Evolutionary conservation across 2,888 invertebrate genomes (phyloP).

Genomic region (Dyspetes luteomarginatus): DNA sequence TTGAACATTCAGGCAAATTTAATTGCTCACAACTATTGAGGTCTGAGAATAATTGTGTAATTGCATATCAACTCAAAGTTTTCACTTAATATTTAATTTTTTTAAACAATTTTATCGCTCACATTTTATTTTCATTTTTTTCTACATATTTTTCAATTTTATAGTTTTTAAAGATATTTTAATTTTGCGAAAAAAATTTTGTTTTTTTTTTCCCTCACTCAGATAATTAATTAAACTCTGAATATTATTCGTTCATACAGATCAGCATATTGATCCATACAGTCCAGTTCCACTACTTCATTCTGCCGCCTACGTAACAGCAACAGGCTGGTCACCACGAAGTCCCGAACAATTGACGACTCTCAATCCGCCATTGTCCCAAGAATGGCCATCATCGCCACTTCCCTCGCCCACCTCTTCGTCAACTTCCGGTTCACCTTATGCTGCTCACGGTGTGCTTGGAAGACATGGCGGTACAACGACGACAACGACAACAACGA

Average conservation of each 20-base stretch:
- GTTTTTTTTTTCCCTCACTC: no score
- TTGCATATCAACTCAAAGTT: no score
- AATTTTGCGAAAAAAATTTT: no score
- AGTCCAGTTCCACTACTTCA: conserved; percentile 79
- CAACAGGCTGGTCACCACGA: conserved; percentile 79
- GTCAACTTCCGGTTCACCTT: conserved; percentile 73
- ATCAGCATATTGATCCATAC: conserved; percentile 80
- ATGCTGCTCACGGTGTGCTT: conserved; percentile 66
- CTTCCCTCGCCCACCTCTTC: conserved; percentile 80
- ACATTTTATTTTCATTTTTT: no score
- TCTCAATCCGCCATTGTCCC: conserved; percentile 70
- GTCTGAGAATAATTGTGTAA: no score
- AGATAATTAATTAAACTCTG: no score
- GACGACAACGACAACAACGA: conserved; percentile 73
- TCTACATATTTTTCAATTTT: no score
- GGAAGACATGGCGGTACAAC: conserved; percentile 67
- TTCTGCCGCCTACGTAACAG: conserved; percentile 80
- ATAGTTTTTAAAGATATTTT: no score
- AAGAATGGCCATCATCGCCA: conserved; percentile 81
- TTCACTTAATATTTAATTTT: no score
- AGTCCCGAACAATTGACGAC: conserved; percentile 78
- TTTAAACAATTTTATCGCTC: no score
- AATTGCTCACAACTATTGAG: no score
- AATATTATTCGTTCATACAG: conserved; percentile 41
- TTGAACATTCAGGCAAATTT: no score